These are phyloP conservation scores for Tokudaia tokunoshimensis DNA, from an alignment of 2,797 vertebrate genomes.

Conservation along the genomic window DNA sequence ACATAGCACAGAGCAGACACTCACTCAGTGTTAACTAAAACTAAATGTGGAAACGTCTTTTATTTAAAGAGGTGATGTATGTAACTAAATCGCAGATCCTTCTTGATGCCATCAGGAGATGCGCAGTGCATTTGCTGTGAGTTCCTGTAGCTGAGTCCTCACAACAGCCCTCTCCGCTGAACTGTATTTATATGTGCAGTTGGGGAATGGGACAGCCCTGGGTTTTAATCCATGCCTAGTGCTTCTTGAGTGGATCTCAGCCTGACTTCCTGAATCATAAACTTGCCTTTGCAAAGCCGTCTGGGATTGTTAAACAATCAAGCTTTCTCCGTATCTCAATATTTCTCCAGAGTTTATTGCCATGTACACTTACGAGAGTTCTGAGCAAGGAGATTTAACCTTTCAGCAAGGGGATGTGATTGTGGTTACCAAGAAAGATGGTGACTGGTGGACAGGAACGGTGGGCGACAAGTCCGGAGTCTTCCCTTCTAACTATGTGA, in stretches of 20 bases:
- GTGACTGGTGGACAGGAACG: constrained; percentile 99
- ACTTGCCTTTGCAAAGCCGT: constrained; percentile 75
- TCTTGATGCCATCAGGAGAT: not conserved
- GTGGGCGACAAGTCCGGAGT: constrained; percentile 96
- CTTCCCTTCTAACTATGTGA: constrained; percentile 99
- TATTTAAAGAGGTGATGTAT: not conserved
- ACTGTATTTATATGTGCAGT: not conserved
- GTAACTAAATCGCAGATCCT: not conserved
- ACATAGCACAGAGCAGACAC: not conserved
- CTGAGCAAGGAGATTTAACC: constrained; percentile 97
- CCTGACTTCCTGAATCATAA: constrained; percentile 64
- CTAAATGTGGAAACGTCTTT: not conserved
- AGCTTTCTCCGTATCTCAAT: constrained; percentile 81
- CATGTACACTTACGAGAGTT: constrained; percentile 99
- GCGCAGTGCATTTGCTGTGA: not conserved
- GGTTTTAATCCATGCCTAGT: constrained; percentile 27
- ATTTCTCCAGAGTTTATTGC: constrained; percentile 94
- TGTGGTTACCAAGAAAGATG: constrained; percentile 97
- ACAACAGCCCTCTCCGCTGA: not conserved
- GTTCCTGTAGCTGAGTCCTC: not conserved
- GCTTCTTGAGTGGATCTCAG: constrained; percentile 45
- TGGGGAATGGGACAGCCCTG: not conserved
- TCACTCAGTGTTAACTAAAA: not conserved
- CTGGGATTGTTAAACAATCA: constrained; percentile 77
- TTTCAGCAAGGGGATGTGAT: constrained; percentile 99